Percentiles rank a stretch among this genome's conserved stretches.
These are phyloP conservation scores for Himalopsyche tibetana DNA, from an alignment of 2,888 invertebrate genomes.

Conservation along the genomic window DNA sequence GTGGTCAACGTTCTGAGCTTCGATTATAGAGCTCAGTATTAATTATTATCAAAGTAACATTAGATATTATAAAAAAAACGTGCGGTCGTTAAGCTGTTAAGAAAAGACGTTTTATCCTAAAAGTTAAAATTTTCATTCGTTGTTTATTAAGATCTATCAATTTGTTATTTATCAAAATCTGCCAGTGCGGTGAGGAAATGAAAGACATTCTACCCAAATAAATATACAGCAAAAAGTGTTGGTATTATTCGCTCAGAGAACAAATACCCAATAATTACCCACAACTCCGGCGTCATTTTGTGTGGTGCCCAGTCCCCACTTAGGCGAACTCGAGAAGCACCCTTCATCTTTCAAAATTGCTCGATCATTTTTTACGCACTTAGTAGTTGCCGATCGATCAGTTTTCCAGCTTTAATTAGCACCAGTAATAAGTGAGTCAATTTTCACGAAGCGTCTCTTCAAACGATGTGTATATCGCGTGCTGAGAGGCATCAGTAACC, in stretches of 20 bases:
- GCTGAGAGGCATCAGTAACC: slow-evolving; percentile 9
- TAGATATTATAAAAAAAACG: too few species aligned
- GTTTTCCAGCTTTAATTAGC: slow-evolving; percentile 4
- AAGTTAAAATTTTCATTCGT: too few species aligned
- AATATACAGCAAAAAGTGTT: not conserved
- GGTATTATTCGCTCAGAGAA: not conserved
- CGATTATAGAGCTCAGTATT: too few species aligned
- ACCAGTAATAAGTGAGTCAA: not conserved
- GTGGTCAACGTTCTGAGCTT: too few species aligned
- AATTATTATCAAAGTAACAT: too few species aligned
- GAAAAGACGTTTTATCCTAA: too few species aligned
- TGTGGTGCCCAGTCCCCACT: not conserved
- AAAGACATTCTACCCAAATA: too few species aligned
- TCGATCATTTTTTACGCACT: not conserved
- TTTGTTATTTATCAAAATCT: too few species aligned
- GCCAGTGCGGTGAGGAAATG: too few species aligned
- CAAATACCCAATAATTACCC: not conserved
- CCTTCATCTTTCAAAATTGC: not conserved
- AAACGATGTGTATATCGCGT: slow-evolving; percentile 18
- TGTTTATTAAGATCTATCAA: too few species aligned
- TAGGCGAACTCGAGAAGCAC: not conserved
- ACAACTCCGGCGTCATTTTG: not conserved
- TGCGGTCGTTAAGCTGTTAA: too few species aligned
- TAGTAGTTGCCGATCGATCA: not conserved
- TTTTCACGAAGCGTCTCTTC: not conserved